Evolutionary conservation across 2,888 invertebrate genomes (phyloP), one percentile per base, ranked within the genome.

Genomic region (Cordilura impudica): DNA sequence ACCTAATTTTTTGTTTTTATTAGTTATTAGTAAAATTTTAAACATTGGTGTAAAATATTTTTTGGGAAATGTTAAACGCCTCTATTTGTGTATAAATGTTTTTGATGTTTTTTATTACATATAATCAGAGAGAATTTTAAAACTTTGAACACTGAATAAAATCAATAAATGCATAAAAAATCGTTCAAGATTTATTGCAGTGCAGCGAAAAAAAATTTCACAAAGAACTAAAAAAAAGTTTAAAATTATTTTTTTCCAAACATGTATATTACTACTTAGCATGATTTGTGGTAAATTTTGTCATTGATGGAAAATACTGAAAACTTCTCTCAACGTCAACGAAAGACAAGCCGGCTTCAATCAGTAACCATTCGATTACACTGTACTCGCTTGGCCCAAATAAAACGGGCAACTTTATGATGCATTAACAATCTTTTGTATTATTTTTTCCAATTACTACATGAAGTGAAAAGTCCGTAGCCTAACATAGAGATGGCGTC

Each of bases 171-270:
- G 26, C 4, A 53, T 14, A 31, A 29, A 10, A 10, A 6, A 31
- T 18, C 7, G 10, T 21, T 10, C n/a, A 16, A 21, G 18, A 35
- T 21, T 0, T 2, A 7, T 31, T 19, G 16, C 23, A 43, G 35
- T 49, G 14, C 16, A 58, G 8, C 19, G 8, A 6, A 31, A 31
- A 58, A 35, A 10, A 31, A 3, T 14, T 14, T 56, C 31, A 10
- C 26, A 23, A 47, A n/a, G 12, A 26, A 7, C n/a, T 10, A 12
- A 12, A 2, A 18, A 58, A 49, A 35, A 39, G 5, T 18, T 47
- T 31, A 39, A 54, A 14, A 77, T 45, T 54, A n/a, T 8, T 8
- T 4, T 31, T 31, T 31, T 31, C 53, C 47, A 63, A 56, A 56
- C 23, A 51, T 60, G 26, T 26, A 6, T 6, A 26, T 4, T 26